Conservation (phyloP, 1,140 invertebrate species). For the Diorhabda carinulata region DNA sequence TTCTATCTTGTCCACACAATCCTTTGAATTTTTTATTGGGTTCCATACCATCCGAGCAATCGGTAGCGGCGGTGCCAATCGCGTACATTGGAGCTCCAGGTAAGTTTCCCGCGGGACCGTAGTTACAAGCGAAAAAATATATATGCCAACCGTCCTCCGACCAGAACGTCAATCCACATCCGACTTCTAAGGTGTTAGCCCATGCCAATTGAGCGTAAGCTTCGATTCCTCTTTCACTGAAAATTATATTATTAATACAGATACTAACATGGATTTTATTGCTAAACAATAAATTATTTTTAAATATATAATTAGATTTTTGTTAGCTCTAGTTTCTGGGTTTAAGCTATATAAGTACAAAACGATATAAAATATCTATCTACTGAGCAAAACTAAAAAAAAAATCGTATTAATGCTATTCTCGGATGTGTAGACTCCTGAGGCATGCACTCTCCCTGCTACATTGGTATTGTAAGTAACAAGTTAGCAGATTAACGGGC, state of each 20-base stretch:
- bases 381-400: too few species aligned
- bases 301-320: too few species aligned
- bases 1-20: not conserved
- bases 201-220: slow-evolving; percentile 42
- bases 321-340: too few species aligned
- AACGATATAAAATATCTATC: too few species aligned
- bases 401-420: too few species aligned
- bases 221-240: slow-evolving; percentile 30
- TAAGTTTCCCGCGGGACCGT: not conserved
- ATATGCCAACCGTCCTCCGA: not conserved
- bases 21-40: not conserved
- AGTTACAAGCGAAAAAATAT: not conserved
- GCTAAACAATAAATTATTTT: too few species aligned
- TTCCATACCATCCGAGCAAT: not conserved
- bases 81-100: not conserved
- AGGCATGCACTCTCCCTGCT: too few species aligned
- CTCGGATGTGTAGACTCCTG: too few species aligned
- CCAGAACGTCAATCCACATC: slow-evolving; percentile 24
- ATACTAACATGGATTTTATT: too few species aligned
- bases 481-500: too few species aligned
- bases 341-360: too few species aligned
- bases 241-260: not conserved
- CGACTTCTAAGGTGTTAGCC: slow-evolving; percentile 36
- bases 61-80: not conserved
- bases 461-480: too few species aligned